phyloP scores from a whole-genome alignment of 1,140 invertebrate species.

The Lutraria rhynchaena region DNA sequence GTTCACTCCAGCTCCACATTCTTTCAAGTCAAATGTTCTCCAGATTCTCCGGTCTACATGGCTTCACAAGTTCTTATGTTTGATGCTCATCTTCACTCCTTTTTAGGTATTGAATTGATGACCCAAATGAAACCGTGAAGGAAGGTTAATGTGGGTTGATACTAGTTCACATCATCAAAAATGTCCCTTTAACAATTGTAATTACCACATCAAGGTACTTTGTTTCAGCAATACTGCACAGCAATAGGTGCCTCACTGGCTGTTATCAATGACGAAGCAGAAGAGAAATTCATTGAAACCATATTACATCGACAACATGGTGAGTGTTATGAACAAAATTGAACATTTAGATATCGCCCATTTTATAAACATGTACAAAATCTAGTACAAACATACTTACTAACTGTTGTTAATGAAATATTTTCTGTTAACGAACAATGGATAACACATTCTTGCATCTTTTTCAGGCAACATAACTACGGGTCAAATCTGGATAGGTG shows the following conservation, averaged over 20 bases:
- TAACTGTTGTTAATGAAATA: no score
- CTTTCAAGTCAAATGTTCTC: no score
- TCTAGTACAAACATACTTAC: not conserved
- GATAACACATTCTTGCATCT: not conserved
- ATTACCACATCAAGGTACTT: no score
- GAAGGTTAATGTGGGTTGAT: no score
- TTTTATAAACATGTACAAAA: not conserved
- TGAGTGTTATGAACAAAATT: conserved; percentile 1
- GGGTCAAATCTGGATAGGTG: conserved; percentile 45
- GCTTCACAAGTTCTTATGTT: no score
- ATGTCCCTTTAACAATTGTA: no score
- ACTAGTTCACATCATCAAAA: no score
- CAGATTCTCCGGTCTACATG: no score
- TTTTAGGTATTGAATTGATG: no score
- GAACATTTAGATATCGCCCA: not conserved
- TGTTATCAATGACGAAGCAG: conserved; percentile 19
- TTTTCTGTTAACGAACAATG: not conserved
- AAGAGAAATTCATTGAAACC: conserved; percentile 19
- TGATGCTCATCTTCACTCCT: no score
- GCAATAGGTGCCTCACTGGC: conserved; percentile 35
- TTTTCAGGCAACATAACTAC: conserved; percentile 31
- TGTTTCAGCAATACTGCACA: conserved; percentile 48
- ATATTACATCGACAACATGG: conserved; percentile 34
- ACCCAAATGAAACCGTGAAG: no score
- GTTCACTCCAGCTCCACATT: no score